A percentile compares a stretch with the other conserved stretches of the same genome.
These are phyloP conservation scores for Nasonia oneida DNA, from an alignment of 2,888 invertebrate genomes.

Conservation along the genomic window DNA sequence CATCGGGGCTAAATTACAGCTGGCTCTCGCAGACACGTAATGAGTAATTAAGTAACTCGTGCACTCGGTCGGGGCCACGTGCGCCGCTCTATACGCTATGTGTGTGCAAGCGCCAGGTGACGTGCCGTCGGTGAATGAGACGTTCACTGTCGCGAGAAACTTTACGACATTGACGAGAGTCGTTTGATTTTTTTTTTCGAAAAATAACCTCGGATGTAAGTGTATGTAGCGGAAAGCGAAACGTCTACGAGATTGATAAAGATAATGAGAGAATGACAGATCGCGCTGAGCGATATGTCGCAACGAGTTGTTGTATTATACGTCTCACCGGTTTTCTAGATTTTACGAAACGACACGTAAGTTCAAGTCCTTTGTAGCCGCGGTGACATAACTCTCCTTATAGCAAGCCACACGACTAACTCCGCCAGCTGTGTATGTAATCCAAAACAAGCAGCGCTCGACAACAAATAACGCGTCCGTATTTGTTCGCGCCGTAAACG, in stretches of 20 bases:
- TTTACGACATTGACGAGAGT: background rate
- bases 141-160: background rate
- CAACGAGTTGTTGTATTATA: background rate
- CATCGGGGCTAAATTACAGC: background rate
- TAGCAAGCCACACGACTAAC: background rate
- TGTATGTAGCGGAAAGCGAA: background rate
- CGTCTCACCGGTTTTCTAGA: conserved; percentile 16
- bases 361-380: conserved; percentile 10
- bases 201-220: background rate
- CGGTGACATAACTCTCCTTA: conserved; percentile 11
- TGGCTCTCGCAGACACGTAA: conserved; percentile 2
- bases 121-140: background rate
- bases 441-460: background rate
- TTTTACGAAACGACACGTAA: conserved; percentile 10
- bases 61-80: conserved; percentile 38
- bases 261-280: conserved; percentile 16
- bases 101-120: background rate
- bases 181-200: background rate
- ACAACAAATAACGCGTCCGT: conserved; percentile 1
- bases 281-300: background rate
- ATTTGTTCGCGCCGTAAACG: background rate
- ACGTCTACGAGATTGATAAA: background rate
- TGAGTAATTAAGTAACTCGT: conserved; percentile 53
- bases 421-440: background rate
- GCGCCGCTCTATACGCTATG: background rate